Percentiles rank a stretch among this genome's conserved stretches.
Conservation (phyloP, 2,797 vertebrate species). For the Myotis planiceps region DNA sequence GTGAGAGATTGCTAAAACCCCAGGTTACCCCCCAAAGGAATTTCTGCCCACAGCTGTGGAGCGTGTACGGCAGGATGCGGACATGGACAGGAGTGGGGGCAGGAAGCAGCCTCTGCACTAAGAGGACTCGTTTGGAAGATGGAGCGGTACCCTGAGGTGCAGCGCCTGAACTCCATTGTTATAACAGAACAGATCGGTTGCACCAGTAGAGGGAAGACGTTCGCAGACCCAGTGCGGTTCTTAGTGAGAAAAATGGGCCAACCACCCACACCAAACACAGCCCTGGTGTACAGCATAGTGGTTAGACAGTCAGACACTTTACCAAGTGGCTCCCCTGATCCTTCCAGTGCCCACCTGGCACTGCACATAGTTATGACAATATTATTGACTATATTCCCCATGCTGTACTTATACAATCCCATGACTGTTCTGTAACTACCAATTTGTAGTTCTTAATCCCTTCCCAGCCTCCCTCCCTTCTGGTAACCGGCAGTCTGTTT, state of each 20-base stretch:
- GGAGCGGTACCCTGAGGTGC: not conserved
- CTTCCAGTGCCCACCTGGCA: not conserved
- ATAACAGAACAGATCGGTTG: not conserved
- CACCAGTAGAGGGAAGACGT: not conserved
- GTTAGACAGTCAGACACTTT: not conserved
- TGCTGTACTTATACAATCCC: not conserved
- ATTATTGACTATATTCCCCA: not conserved
- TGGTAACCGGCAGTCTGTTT: not conserved
- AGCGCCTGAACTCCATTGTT: not conserved
- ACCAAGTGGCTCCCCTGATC: too few species aligned
- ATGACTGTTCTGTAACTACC: too few species aligned
- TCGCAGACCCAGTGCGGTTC: not conserved
- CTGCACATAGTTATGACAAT: not conserved
- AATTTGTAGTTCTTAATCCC: not conserved
- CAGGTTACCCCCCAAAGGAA: not conserved
- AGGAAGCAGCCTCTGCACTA: accelerated
- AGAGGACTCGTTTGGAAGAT: not conserved
- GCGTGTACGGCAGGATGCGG: not conserved
- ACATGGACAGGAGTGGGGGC: not conserved
- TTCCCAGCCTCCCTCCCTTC: not conserved
- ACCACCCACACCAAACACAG: not conserved
- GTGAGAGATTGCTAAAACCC: not conserved
- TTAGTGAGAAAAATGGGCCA: not conserved
- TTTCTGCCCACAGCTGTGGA: not conserved
- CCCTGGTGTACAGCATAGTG: not conserved